Evolutionary conservation across 2,797 vertebrate species (phyloP).

Genomic region (Nannoperca australis): DNA sequence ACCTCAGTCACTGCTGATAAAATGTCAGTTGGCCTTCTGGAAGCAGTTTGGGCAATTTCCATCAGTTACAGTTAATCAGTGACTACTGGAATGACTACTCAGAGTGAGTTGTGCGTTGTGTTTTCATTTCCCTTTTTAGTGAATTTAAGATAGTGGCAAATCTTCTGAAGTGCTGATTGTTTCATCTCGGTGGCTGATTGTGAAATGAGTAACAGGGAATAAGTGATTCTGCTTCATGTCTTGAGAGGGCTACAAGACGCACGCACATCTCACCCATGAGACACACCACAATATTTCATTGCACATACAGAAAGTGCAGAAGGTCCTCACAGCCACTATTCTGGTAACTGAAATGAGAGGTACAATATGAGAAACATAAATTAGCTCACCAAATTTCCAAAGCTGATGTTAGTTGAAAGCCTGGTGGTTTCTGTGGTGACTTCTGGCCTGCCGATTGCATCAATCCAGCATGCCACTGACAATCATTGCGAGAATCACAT

Average conservation of each 20-base stretch:
- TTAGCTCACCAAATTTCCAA: slow-evolving; percentile 84
- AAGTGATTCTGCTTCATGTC: slow-evolving; percentile 47
- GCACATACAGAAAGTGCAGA: slow-evolving; percentile 68
- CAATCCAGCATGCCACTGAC: slow-evolving; percentile 60
- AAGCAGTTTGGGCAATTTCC: slow-evolving; percentile 45
- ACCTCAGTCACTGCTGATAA: slow-evolving; percentile 26
- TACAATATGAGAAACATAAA: slow-evolving; percentile 79
- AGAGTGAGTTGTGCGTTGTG: slow-evolving; percentile 32
- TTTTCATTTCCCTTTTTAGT: slow-evolving; percentile 77
- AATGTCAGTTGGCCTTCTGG: slow-evolving; percentile 49
- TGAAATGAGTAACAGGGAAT: slow-evolving; percentile 68
- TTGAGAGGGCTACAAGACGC: slow-evolving; percentile 2
- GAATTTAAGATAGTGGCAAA: slow-evolving; percentile 57
- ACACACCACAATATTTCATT: slow-evolving; percentile 51
- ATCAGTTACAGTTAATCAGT: slow-evolving; percentile 72
- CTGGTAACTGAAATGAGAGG: slow-evolving; percentile 80
- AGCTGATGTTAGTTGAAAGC: slow-evolving; percentile 76
- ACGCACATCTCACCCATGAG: slow-evolving; percentile 25
- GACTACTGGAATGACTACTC: slow-evolving; percentile 66
- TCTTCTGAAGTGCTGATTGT: slow-evolving; percentile 47
- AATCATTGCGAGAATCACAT: slow-evolving; percentile 78
- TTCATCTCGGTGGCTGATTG: slow-evolving; percentile 48
- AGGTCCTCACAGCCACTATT: slow-evolving; percentile 65
- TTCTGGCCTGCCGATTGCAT: slow-evolving; percentile 73
- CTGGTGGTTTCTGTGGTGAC: slow-evolving; percentile 82